Evolutionary conservation across 92 coral and sea anemone species (phyloP), one percentile per base, ranked within the genome.

Genomic region (Actinostola sp.): DNA sequence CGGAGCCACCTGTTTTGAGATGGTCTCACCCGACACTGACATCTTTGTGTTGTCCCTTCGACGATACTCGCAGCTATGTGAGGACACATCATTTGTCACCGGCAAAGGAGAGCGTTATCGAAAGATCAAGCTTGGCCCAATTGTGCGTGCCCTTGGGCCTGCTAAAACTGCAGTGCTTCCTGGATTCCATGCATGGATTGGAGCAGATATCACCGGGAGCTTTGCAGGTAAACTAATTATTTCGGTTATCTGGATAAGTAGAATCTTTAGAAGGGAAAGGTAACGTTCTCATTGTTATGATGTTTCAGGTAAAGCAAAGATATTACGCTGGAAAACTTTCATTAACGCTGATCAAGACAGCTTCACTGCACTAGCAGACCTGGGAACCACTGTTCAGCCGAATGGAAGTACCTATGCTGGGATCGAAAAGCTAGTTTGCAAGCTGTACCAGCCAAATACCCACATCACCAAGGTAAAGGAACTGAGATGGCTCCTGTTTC

Each of bases 31-130:
- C 9, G 79, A 84, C 79, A 77, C 84, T 34, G 67, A 84, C 59
- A 80, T 84, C 15, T 84, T 84, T 77, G 79, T 84, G n/a, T 68
- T 77, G 67, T 21, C 83, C 20, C 73, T 61, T 24, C 66, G 88
- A 25, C 52, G 80, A 1, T 83, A n/a, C 53, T 79, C 83, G 24
- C 54, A 70, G 68, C 70, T 83, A 0, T 77, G 88, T 54, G 73
- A 41, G 64, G 42, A 76, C 67, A 77, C 84, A 5, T 49, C 61
- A 12, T 76, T 83, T 44, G 71, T 83, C 8, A 70, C 84, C 23
- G 66, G 84, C 21, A 83, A 67, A 70, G 83, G 84, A 32, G 54
- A 76, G 67, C 84, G 53, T 44, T 49, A 69, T 23, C 81, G 89
- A 15, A 64, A 56, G 16, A 84, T 84, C 41, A 56, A 9, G 61